Evolutionary conservation across 1,140 invertebrate species (phyloP), one percentile per base, ranked within the genome.

Genomic region (Elymnias hypermnestra): DNA sequence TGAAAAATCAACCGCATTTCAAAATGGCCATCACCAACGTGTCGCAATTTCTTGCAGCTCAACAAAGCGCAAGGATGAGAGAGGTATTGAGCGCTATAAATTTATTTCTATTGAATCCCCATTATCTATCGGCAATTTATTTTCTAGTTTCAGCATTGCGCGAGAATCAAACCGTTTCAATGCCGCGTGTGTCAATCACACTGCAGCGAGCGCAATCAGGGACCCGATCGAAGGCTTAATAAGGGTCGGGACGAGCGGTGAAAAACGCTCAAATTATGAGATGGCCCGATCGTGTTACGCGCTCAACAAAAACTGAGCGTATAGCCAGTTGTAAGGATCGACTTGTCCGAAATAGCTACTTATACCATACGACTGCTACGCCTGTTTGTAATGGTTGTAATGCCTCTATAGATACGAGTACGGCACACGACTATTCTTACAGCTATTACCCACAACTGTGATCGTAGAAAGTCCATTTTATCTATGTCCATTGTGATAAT

Each of bases 261-360:
- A 71, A 81, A 82, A 82, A 67, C 49, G 51, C 47, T 58, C 66
- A 71, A 76, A 65, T 75, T 77, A 77, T 67, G 70, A 77, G 73
- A 74, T 68, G 71, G 66, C 39, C 57, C 57, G 76, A 77, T 76
- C 73, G 76, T 74, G 73, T 77, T 81, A 74, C 73, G 67, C 53
- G 63, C 41, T 18, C 18, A 13, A 41, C 65, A 77, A 77, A 77
- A 77, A 77, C 48, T 48, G 22, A 45, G 40, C 53, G 63, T 72
- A 65, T 61, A 57, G 50, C 57, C 45, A 47, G 61, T 72, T 69
- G 64, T 65, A 60, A 50, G 53, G 45, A 50, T 43, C 26, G 40
- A 48, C 14, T 48, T 46, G 45, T 48, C 40, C 47, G 45, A 46
- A 46, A 40, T 26, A 25, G 22, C 6, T n/a, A 9, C 62, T 69